These are phyloP conservation scores for Sussaba pulchella DNA, from an alignment of 2,888 invertebrate genomes.

Conservation along the genomic window DNA sequence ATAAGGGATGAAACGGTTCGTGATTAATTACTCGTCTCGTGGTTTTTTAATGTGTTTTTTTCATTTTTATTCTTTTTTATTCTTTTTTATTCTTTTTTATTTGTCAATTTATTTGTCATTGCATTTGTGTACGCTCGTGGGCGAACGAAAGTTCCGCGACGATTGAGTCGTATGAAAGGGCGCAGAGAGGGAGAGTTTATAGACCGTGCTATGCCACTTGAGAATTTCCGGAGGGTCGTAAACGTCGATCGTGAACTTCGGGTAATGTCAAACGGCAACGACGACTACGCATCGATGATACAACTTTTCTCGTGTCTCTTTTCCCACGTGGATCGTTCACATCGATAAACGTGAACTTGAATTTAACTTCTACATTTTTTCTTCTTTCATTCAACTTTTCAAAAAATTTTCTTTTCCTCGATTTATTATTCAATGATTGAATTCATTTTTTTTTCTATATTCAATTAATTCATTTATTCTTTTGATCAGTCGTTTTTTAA, in stretches of 20 bases:
- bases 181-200: background rate
- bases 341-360: background rate
- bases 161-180: background rate
- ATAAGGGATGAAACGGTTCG: background rate
- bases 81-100: background rate
- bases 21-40: no score
- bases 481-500: background rate
- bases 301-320: conserved; percentile 12
- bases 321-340: conserved; percentile 17
- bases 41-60: no score
- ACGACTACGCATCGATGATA: conserved; percentile 8
- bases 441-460: no score
- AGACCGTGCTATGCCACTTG: background rate
- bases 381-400: background rate
- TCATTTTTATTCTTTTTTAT: background rate
- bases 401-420: background rate
- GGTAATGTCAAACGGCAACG: conserved; percentile 54
- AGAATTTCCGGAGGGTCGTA: background rate
- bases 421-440: conserved; percentile 18
- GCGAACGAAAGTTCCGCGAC: background rate
- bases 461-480: no score
- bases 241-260: conserved; percentile 50
- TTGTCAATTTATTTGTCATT: background rate
- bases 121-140: background rate
- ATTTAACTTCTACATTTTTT: no score